Conservation (phyloP, 2,888 invertebrate genomes). For the Synergus itoensis region DNA sequence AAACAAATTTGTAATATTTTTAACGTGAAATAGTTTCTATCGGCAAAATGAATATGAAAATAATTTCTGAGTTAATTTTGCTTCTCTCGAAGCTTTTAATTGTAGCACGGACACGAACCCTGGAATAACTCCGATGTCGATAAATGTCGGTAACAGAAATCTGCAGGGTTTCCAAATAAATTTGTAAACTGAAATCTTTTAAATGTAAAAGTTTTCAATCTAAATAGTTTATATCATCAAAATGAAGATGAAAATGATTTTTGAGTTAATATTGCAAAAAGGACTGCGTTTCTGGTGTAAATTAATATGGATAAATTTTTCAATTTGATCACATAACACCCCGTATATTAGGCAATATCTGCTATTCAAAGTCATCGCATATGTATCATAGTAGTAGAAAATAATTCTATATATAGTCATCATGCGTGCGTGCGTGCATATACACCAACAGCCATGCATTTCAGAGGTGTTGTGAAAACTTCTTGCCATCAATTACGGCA, state of each 20-base stretch:
- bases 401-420: constrained; percentile 8
- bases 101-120: not conserved
- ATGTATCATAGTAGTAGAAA: constrained; percentile 17
- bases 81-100: no score
- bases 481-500: constrained; percentile 4
- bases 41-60: not conserved
- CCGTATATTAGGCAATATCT: constrained; percentile 20
- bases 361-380: constrained; percentile 17
- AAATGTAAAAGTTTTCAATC: not conserved
- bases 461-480: constrained; percentile 12
- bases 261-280: not conserved
- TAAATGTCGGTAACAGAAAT: not conserved
- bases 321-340: constrained; percentile 20
- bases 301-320: constrained; percentile 4
- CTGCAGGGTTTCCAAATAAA: not conserved
- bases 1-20: not conserved
- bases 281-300: not conserved
- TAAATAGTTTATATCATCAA: not conserved
- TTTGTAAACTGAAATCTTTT: not conserved
- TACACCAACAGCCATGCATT: not conserved
- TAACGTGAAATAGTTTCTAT: not conserved
- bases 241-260: not conserved
- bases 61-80: not conserved
- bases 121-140: not conserved
- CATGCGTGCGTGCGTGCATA: not conserved